Evolutionary conservation across 2,797 vertebrate species (phyloP), one percentile per base, ranked within the genome.

Genomic region (Eleutherodactylus coqui): DNA sequence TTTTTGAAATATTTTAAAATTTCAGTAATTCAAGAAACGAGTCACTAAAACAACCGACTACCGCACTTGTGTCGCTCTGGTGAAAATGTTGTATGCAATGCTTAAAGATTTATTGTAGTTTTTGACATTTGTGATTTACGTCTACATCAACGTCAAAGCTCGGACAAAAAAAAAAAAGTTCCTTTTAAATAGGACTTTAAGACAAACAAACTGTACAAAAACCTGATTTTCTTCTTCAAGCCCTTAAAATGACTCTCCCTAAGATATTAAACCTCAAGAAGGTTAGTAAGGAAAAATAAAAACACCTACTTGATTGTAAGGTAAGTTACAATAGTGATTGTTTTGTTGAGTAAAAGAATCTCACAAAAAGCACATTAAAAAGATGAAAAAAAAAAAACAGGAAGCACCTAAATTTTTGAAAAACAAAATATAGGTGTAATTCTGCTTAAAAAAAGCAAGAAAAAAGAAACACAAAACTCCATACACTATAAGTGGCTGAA

Each of bases 111-210:
- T 62, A 51, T 60, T 62, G 58, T 62, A 19, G 14, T 45, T 79
- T 24, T 34, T 81, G 78, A 80, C 29, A 47, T 32, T 21, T 67
- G 60, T 13, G 75, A 55, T 67, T 69, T 69, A 62, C 7, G 19
- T 67, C 60, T 67, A 34, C 9, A 49, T 13, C 34, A 79, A 32
- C 1, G 16, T 47, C 24, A 45, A 29, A 64, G 45, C 9, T 3
- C 32, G 19, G 34, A 29, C 14, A 79, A 47, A 17, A 1, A n/a
- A 29, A 6, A 79, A 47, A 17, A 1, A n/a, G 14, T 32, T 69
- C 16, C 43, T 69, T 73, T 85, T 79, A 85, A 85, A 85, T 79
- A 85, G 27, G 75, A 43, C 17, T 85, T 80, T 51, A 77, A 82
- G 76, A 78, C 75, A 60, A 80, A 79, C 41, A 70, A 53, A 32